Percentiles rank a stretch among this genome's conserved stretches.
Evolutionary conservation across 2,888 invertebrate species (phyloP).

Genomic region (Actias luna): DNA sequence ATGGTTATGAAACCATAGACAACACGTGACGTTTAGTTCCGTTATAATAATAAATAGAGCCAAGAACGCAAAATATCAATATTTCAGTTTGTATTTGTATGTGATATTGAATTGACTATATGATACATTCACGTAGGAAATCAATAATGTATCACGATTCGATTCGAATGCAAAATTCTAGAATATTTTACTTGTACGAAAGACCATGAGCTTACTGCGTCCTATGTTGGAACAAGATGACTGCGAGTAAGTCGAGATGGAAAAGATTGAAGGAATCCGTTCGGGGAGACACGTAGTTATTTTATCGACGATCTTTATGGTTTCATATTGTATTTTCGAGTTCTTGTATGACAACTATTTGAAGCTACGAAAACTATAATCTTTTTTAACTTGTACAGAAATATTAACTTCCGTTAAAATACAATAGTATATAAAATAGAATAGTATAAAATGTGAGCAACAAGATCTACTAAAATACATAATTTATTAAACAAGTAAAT

Average conservation of each 20-base stretch:
- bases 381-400: background rate
- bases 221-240: conserved; percentile 38
- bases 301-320: conserved; percentile 65
- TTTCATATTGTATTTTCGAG: conserved; percentile 20
- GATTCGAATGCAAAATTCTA: conserved; percentile 63
- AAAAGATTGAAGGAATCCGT: conserved; percentile 66
- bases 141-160: conserved; percentile 66
- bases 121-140: conserved; percentile 49
- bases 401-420: too few relatives aligned
- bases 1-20: background rate
- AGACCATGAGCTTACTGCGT: conserved; percentile 63
- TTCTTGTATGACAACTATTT: conserved; percentile 34
- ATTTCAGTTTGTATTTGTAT: conserved; percentile 43
- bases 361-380: background rate
- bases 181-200: conserved; percentile 66
- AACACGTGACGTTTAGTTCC: background rate
- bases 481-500: too few relatives aligned
- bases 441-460: too few relatives aligned
- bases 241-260: conserved; percentile 51
- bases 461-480: too few relatives aligned
- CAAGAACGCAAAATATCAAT: conserved; percentile 15
- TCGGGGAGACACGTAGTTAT: conserved; percentile 70
- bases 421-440: too few relatives aligned
- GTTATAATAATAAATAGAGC: background rate
- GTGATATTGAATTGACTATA: conserved; percentile 39